Conservation (phyloP, 2,113 vertebrate species). For the Cyanoderma ruficeps region DNA sequence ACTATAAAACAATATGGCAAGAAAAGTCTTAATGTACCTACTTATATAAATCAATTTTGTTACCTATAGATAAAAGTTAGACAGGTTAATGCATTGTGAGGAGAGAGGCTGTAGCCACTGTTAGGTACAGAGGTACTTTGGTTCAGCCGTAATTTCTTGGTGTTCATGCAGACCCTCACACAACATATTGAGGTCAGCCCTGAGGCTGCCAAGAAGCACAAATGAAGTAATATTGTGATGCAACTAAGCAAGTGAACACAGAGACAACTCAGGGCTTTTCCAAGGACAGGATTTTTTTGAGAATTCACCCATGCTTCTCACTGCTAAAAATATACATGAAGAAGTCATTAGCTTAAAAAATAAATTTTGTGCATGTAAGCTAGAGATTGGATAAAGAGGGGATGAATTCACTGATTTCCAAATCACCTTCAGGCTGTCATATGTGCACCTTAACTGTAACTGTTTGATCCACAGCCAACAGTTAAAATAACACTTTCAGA, state of each 20-base stretch:
- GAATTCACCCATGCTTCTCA: background rate
- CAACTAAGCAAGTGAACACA: background rate
- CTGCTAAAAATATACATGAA: background rate
- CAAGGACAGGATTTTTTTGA: background rate
- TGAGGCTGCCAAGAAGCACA: background rate
- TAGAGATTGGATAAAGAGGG: background rate
- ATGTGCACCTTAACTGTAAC: background rate
- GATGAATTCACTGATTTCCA: background rate
- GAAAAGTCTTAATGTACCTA: background rate
- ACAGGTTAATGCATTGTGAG: background rate
- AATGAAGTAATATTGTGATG: background rate
- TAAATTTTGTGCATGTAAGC: background rate
- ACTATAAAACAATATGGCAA: background rate
- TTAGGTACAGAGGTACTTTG: background rate
- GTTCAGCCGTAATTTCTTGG: background rate
- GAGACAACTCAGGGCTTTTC: background rate
- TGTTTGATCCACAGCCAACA: background rate
- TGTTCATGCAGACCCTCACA: background rate
- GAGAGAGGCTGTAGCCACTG: background rate
- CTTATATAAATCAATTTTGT: background rate
- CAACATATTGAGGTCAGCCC: rapidly evolving
- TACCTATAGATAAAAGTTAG: background rate
- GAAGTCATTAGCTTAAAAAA: background rate
- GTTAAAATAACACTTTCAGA: background rate
- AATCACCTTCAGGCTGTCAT: background rate